Conservation (phyloP, 2,113 vertebrate genomes). For the Oxyruncus cristatus region DNA sequence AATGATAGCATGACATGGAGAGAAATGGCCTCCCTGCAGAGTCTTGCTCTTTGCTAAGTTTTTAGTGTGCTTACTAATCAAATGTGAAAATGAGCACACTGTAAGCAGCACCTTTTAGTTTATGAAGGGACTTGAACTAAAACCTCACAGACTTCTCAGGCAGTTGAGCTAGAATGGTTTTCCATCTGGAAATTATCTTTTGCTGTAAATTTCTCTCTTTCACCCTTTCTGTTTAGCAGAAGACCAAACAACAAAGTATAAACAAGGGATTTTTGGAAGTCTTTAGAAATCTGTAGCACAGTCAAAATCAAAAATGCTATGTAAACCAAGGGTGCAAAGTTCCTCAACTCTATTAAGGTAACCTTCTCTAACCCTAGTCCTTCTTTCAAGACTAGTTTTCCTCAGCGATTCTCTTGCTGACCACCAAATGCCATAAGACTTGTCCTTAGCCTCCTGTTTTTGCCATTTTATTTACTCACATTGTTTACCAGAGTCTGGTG, state of each 20-base stretch:
- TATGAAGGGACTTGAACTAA: background rate
- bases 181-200: conserved; percentile 49
- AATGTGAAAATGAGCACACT: conserved; percentile 26
- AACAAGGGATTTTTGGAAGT: background rate
- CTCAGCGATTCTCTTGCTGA: background rate
- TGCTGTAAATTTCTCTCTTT: background rate
- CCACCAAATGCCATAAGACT: background rate
- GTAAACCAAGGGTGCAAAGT: background rate
- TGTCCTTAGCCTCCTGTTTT: background rate
- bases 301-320: background rate
- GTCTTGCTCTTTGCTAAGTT: background rate
- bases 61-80: conserved; percentile 14
- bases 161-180: background rate
- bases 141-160: background rate
- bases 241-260: background rate
- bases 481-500: background rate
- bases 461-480: background rate
- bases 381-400: background rate
- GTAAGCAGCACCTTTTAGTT: conserved; percentile 7
- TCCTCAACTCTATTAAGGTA: background rate
- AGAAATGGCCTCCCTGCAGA: background rate
- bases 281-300: background rate
- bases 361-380: rapidly evolving
- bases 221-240: conserved; percentile 1
- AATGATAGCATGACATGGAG: background rate